Conservation (phyloP, 1,140 invertebrate species). For the Drosophila lini region DNA sequence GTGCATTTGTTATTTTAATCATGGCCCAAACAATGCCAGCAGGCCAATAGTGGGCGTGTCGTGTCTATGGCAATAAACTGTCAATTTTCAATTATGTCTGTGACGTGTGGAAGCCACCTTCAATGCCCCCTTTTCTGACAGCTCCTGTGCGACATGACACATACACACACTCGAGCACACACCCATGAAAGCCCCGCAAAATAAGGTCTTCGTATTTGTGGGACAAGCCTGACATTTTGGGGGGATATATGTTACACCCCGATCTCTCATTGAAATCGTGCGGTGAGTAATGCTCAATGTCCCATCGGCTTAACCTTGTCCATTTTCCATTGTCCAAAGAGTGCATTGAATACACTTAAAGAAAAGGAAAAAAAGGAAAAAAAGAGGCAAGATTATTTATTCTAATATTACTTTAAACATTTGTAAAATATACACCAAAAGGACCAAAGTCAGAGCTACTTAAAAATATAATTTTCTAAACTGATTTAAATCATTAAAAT, state of each 20-base stretch:
- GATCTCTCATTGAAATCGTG: conserved; percentile 27
- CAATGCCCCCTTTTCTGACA: conserved; percentile 25
- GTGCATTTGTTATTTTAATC: conserved; percentile 51
- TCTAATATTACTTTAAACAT: no score
- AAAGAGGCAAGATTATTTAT: no score
- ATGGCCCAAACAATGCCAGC: conserved; percentile 50
- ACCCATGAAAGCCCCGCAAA: conserved; percentile 2
- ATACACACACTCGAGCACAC: conserved; percentile 9
- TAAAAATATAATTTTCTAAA: no score
- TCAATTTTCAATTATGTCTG: conserved; percentile 64
- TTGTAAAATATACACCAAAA: no score
- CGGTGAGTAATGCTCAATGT: conserved; percentile 24
- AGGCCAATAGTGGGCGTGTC: conserved; percentile 51
- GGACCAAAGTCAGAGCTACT: no score
- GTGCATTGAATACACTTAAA: conserved; percentile 16
- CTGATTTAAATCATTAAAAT: no score
- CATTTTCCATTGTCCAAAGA: conserved; percentile 28
- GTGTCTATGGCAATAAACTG: conserved; percentile 66
- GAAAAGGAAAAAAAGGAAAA: neutral
- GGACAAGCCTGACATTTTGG: conserved; percentile 33
- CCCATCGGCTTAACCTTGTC: conserved; percentile 39
- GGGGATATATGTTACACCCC: conserved; percentile 31
- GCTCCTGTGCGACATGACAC: conserved; percentile 25
- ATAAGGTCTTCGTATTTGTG: conserved; percentile 18
- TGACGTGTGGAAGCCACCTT: conserved; percentile 48